phyloP scores from a whole-genome alignment of 2,888 invertebrate species.

The Synergus itoensis region DNA sequence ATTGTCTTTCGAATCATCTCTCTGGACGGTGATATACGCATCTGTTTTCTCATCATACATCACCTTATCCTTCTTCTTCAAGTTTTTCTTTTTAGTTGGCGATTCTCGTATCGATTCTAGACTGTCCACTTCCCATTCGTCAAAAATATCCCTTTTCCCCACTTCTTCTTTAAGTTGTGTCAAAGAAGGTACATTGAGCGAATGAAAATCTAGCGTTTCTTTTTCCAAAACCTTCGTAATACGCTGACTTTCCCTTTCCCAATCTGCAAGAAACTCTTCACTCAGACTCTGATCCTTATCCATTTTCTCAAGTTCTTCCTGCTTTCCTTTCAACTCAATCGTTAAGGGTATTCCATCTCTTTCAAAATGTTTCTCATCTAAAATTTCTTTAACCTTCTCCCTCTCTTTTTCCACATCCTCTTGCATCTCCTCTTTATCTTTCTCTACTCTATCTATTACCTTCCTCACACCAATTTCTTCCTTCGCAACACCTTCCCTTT shows the following conservation, averaged over 20 bases:
- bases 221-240: constrained; percentile 51
- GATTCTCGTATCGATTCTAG: constrained; percentile 67
- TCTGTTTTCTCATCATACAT: constrained; percentile 73
- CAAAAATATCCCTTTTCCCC: constrained; percentile 62
- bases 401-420: not conserved
- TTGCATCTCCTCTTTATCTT: constrained; percentile 14
- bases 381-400: constrained; percentile 29
- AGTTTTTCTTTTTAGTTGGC: constrained; percentile 45
- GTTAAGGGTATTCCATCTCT: not conserved
- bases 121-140: constrained; percentile 76
- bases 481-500: not conserved
- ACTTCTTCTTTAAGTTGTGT: constrained; percentile 71
- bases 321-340: constrained; percentile 35
- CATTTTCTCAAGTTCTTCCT: constrained; percentile 46
- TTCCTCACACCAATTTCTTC: not conserved
- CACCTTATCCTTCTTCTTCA: constrained; percentile 68
- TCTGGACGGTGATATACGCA: constrained; percentile 71
- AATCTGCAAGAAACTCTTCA: constrained; percentile 61
- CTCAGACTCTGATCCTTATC: constrained; percentile 50
- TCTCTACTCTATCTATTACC: not conserved
- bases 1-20: constrained; percentile 62
- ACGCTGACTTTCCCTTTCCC: constrained; percentile 61
- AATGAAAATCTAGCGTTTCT: constrained; percentile 68
- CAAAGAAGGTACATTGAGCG: constrained; percentile 69
- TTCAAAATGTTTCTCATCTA: constrained; percentile 10